Conservation (phyloP, 2,888 invertebrate genomes). For the Agriopis marginaria region DNA sequence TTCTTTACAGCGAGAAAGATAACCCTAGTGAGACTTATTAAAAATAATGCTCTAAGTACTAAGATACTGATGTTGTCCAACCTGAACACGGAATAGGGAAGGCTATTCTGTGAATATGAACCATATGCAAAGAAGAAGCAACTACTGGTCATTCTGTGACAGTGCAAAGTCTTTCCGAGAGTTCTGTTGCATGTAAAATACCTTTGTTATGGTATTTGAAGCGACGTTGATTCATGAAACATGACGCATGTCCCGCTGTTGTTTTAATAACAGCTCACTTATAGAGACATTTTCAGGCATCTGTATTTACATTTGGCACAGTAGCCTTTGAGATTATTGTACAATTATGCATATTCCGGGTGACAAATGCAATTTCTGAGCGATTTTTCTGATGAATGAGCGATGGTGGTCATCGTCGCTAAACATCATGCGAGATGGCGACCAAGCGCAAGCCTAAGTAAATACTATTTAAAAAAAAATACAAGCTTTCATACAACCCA, state of each 20-base stretch:
- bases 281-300: constrained; percentile 11
- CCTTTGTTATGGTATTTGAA: constrained; percentile 20
- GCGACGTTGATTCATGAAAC: constrained; percentile 15
- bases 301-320: background rate
- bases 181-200: background rate
- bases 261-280: constrained; percentile 25
- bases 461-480: too few relatives aligned
- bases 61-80: too few relatives aligned
- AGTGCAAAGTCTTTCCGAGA: background rate
- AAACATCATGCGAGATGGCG: too few relatives aligned
- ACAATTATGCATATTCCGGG: background rate
- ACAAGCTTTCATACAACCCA: too few relatives aligned
- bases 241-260: constrained; percentile 23
- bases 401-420: too few relatives aligned
- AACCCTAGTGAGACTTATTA: too few relatives aligned
- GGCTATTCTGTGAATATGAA: too few relatives aligned
- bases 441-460: too few relatives aligned
- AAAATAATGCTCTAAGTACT: too few relatives aligned
- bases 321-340: background rate
- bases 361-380: background rate
- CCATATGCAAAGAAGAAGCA: background rate
- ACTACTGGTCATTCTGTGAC: background rate
- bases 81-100: too few relatives aligned
- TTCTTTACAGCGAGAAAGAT: too few relatives aligned
- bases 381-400: too few relatives aligned